A percentile compares a stretch with the other conserved stretches of the same genome.
Evolutionary conservation across 2,797 vertebrate genomes (phyloP).

Genomic region (Acanthis flammea): DNA sequence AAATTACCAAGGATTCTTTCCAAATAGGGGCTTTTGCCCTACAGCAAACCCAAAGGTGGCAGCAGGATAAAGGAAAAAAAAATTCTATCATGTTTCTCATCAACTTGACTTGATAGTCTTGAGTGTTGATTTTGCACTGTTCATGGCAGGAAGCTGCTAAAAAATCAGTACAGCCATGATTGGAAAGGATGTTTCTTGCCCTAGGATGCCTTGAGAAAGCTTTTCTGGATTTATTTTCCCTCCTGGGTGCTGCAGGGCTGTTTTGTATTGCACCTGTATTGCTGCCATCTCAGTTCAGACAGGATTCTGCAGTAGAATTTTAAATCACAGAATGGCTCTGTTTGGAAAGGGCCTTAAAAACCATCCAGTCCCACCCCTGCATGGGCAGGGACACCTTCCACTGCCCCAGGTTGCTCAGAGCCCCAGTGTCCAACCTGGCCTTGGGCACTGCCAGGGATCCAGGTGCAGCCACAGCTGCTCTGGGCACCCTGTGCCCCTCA

Average conservation of each 20-base stretch:
- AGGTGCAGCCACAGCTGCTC: background rate
- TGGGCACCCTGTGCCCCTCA: background rate
- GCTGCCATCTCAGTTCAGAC: background rate
- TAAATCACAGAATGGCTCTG: background rate
- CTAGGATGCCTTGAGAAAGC: background rate
- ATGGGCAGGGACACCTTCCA: background rate
- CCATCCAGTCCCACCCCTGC: rapidly evolving
- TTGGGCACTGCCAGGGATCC: background rate
- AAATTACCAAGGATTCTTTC: background rate
- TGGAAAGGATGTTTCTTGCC: background rate
- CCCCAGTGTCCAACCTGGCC: rapidly evolving
- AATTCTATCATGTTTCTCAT: background rate
- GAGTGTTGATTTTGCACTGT: background rate
- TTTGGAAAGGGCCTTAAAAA: background rate
- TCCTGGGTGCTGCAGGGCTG: background rate
- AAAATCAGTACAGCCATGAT: background rate
- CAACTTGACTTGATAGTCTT: background rate
- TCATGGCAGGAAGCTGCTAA: background rate
- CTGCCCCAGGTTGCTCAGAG: rapidly evolving
- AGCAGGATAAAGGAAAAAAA: background rate
- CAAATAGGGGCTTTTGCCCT: background rate
- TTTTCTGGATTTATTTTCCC: background rate
- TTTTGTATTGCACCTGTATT: background rate
- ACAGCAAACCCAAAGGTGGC: background rate
- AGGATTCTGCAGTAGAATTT: background rate